phyloP scores from a whole-genome alignment of 2,888 invertebrate species.

The Alloscopus bannaensis region DNA sequence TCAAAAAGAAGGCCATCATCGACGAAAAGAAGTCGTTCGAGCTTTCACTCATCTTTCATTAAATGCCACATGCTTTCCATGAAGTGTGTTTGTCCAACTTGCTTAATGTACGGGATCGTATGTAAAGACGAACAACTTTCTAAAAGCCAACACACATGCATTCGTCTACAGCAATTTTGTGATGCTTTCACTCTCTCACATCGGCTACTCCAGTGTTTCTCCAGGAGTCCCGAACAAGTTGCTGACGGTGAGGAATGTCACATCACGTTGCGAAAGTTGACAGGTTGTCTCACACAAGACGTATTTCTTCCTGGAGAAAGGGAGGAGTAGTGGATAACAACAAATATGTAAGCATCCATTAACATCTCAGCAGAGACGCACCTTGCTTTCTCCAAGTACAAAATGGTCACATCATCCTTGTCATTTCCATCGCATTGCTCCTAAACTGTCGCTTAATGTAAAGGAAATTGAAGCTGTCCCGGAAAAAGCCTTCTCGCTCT shows the following conservation, averaged over 20 bases:
- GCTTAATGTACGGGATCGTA: too few relatives aligned
- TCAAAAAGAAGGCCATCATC: too few relatives aligned
- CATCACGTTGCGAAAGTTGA: constrained; percentile 59
- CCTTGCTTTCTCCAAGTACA: constrained; percentile 2
- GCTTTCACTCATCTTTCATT: too few relatives aligned
- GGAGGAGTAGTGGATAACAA: constrained; percentile 3
- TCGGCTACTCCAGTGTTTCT: too few relatives aligned
- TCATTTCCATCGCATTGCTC: constrained; percentile 42
- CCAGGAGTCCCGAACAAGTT: constrained; percentile 29
- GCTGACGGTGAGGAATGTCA: constrained; percentile 56
- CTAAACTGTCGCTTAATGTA: constrained; percentile 51
- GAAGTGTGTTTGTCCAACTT: too few relatives aligned
- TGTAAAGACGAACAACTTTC: too few relatives aligned
- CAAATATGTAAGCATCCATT: neutral
- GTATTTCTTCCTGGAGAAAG: constrained; percentile 52
- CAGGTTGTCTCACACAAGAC: constrained; percentile 56
- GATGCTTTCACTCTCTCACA: constrained; percentile 2
- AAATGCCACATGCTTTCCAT: too few relatives aligned
- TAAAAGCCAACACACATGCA: too few relatives aligned
- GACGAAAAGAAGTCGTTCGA: too few relatives aligned
- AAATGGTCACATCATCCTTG: constrained; percentile 45
- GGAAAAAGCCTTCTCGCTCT: constrained; percentile 65
- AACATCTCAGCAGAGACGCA: constrained; percentile 4
- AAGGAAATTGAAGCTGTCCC: constrained; percentile 66
- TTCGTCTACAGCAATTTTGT: too few relatives aligned